These are phyloP conservation scores for Lamellibrachia satsuma DNA, from an alignment of 2,888 invertebrate genomes.

Conservation along the genomic window DNA sequence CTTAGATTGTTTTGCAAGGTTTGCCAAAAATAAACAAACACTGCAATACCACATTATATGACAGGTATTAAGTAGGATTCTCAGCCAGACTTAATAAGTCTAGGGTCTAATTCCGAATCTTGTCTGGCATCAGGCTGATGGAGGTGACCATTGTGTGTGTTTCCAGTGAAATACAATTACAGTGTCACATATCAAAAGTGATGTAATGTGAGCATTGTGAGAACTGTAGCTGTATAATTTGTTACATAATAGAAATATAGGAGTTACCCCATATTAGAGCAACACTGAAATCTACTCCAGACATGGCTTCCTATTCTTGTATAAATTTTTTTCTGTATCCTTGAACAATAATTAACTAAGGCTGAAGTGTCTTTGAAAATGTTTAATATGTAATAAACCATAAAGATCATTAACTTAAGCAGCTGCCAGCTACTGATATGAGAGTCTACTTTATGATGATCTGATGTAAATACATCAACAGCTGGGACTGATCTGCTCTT, in stretches of 20 bases:
- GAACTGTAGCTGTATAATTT: not conserved
- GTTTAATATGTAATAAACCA: not conserved
- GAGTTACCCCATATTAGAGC: not conserved
- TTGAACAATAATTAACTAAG: not conserved
- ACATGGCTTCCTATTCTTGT: not conserved
- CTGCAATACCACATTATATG: not conserved
- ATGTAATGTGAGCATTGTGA: not conserved
- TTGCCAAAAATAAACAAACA: not conserved
- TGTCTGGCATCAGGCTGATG: not conserved
- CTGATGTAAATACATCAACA: not conserved
- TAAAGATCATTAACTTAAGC: not conserved
- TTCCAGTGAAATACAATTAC: not conserved
- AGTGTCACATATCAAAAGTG: not conserved
- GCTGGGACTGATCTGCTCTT: not conserved
- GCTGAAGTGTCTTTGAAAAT: not conserved
- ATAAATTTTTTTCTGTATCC: not conserved
- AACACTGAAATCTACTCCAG: not conserved
- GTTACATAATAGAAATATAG: not conserved
- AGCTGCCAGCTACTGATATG: constrained; percentile 4
- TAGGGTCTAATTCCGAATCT: not conserved
- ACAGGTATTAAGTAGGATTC: not conserved
- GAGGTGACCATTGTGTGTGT: not conserved
- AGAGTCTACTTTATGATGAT: not conserved
- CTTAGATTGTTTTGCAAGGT: not conserved
- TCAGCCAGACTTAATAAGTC: not conserved